phyloP scores from a whole-genome alignment of 2,797 vertebrate genomes.

The Lophius americanus region DNA sequence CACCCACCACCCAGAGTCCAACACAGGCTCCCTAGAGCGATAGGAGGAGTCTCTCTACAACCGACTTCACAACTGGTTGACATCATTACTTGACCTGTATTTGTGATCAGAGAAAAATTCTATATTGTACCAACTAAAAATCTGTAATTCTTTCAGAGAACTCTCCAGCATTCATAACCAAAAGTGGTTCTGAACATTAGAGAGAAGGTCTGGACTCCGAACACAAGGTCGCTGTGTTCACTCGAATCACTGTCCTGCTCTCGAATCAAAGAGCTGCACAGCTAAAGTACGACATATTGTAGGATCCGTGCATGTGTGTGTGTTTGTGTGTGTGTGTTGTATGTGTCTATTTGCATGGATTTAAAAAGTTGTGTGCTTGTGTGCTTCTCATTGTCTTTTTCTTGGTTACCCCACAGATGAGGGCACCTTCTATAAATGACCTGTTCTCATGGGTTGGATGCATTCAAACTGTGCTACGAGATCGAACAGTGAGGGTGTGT shows the following conservation, averaged over 20 bases:
- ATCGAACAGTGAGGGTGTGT: background rate
- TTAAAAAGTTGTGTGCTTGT: background rate
- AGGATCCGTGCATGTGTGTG: background rate
- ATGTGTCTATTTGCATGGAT: background rate
- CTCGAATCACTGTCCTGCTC: constrained; percentile 25
- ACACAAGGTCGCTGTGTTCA: constrained; percentile 52
- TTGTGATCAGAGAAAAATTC: background rate
- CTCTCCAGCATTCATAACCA: too few relatives aligned
- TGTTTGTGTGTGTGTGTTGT: background rate
- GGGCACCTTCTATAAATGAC: constrained; percentile 22
- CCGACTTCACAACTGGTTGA: background rate
- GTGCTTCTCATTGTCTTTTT: background rate
- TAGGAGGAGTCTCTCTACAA: too few relatives aligned
- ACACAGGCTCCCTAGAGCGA: too few relatives aligned
- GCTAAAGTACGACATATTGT: constrained; percentile 29
- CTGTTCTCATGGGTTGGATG: constrained; percentile 10
- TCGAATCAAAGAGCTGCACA: constrained; percentile 11
- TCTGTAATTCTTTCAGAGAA: background rate
- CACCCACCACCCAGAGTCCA: too few relatives aligned
- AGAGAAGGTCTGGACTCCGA: constrained; percentile 31
- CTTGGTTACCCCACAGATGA: background rate
- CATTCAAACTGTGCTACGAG: constrained; percentile 3
- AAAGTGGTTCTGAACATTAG: background rate
- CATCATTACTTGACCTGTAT: background rate
- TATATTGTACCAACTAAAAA: background rate